Conservation (phyloP, 2,888 invertebrate genomes). For the Chironomus tentans region DNA sequence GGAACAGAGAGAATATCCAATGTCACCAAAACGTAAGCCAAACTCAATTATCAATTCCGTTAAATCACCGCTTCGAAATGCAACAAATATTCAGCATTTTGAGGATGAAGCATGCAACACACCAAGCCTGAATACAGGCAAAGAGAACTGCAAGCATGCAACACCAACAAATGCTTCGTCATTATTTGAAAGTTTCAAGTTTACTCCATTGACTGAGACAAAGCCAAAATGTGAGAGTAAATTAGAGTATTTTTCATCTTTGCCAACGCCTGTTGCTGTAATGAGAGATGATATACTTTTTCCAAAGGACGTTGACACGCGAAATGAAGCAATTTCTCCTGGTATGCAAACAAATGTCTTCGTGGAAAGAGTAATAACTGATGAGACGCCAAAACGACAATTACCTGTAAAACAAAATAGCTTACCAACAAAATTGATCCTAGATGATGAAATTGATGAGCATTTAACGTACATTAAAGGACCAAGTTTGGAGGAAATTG, state of each 20-base stretch:
- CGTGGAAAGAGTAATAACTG: not conserved
- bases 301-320: not conserved
- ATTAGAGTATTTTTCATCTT: conserved; percentile 35
- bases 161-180: conserved; percentile 38
- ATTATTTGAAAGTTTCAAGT: conserved; percentile 38
- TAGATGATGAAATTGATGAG: not conserved
- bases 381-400: not conserved
- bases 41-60: not conserved
- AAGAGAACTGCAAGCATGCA: conserved; percentile 28
- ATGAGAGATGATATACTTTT: not conserved
- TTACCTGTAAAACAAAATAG: not conserved
- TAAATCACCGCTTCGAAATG: conserved; percentile 4
- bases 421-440: not conserved
- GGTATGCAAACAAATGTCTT: not conserved
- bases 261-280: conserved; percentile 35
- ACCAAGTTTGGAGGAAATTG: not conserved
- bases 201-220: conserved; percentile 36
- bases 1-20: too few relatives aligned
- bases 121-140: not conserved
- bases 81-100: not conserved
- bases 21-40: not conserved
- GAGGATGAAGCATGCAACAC: not conserved
- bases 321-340: not conserved
- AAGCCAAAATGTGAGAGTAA: conserved; percentile 28
- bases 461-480: conserved; percentile 13